Evolutionary conservation across 2,888 invertebrate species (phyloP), one percentile per base, ranked within the genome.

Genomic region (Platypus cylindrus): DNA sequence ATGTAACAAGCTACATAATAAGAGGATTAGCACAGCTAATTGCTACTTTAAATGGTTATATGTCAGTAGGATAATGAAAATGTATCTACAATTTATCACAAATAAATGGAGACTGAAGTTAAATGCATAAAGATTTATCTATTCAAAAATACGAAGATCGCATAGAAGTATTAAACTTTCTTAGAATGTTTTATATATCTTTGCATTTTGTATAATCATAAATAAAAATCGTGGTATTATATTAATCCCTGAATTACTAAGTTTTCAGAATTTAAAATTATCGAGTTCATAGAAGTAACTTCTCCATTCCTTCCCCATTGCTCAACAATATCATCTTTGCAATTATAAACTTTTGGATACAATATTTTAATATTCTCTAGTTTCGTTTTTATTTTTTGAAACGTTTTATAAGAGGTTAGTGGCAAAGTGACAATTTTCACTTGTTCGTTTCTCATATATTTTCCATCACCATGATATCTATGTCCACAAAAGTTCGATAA

Each of bases 291-390:
- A 23, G 24, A 36, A 3, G 36, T 41, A 3, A 41, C 24, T 28
- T 17, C 17, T 7, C 30, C 18, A n/a, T 28, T 13, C 30, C 33
- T 35, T 2, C 29, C 38, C 36, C 38, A 41, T 12, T 41, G 38
- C 16, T 30, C 28, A 8, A 38, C 23, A 33, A 43, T 29, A 20
- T 33, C 30, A 8, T 30, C 36, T n/a, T 37, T 29, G 12, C 40
- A 40, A 25, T 40, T 41, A 26, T 45, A 49, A 11, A 49, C 27
- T 26, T 37, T 29, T n/a, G 49, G 48, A 40, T 48, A 49, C 35
- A 47, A 48, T 24, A 30, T 32, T 37, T 38, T 45, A 11, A 48
- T 47, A 31, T 47, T 48, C 8, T 40, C 38, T 27, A 48, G 29
- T 34, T 45, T 49, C 23, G 33, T 34, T 17, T 43, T 45, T 17